phyloP scores from a whole-genome alignment of 2,797 vertebrate genomes.

The Oryzias dopingdopingensis region DNA sequence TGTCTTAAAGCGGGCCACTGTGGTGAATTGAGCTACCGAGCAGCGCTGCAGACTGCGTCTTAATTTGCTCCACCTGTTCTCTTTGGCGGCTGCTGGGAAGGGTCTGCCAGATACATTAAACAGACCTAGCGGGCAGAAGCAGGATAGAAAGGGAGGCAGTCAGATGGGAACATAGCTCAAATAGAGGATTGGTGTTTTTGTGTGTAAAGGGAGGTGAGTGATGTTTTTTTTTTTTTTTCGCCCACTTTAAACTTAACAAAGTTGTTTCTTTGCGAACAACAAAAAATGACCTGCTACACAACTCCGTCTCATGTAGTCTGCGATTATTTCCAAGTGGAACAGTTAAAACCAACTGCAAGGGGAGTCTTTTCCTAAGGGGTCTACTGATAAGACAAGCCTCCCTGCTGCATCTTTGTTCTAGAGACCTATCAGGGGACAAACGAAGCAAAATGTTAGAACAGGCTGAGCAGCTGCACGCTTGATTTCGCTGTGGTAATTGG shows the following conservation, averaged over 20 bases:
- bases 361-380: slow-evolving; percentile 51
- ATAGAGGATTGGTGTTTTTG: slow-evolving; percentile 57
- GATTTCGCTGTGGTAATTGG: slow-evolving; percentile 77
- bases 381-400: slow-evolving; percentile 58
- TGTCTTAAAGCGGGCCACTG: slow-evolving; percentile 71
- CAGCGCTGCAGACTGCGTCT: slow-evolving; percentile 76
- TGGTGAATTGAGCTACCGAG: slow-evolving; percentile 70
- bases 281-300: slow-evolving; percentile 3
- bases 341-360: slow-evolving; percentile 57
- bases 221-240: background rate
- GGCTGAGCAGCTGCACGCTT: slow-evolving; percentile 66
- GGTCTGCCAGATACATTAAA: slow-evolving; percentile 86
- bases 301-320: slow-evolving; percentile 16
- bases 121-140: slow-evolving; percentile 80
- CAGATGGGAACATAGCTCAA: slow-evolving; percentile 70
- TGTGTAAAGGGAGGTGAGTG: slow-evolving; percentile 6
- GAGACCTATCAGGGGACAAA: slow-evolving; percentile 61
- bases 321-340: slow-evolving; percentile 36
- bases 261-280: slow-evolving; percentile 33
- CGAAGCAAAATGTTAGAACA: slow-evolving; percentile 62
- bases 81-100: slow-evolving; percentile 75
- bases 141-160: slow-evolving; percentile 69
- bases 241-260: slow-evolving; percentile 18
- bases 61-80: slow-evolving; percentile 81
- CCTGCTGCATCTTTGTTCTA: slow-evolving; percentile 58